A percentile compares a stretch with the other conserved stretches of the same genome.
phyloP scores from a whole-genome alignment of 2,797 vertebrate genomes.

The Halcyon chelicuti region DNA sequence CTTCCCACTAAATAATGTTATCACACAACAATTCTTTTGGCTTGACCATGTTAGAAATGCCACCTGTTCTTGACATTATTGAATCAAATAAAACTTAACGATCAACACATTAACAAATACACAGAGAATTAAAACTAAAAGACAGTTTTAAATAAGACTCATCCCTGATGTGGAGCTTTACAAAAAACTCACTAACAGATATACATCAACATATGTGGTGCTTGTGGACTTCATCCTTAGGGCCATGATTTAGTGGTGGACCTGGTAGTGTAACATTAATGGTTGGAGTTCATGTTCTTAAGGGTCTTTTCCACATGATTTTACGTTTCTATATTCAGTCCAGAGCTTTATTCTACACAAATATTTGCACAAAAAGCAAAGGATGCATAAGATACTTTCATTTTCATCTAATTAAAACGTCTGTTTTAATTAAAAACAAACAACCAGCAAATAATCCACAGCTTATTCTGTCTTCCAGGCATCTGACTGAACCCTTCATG shows the following conservation, averaged over 20 bases:
- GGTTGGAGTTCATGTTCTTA: accelerated
- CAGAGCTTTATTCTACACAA: neutral
- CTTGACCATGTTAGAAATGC: neutral
- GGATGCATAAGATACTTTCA: neutral
- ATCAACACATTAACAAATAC: neutral
- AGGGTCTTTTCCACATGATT: neutral
- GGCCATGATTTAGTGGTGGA: neutral
- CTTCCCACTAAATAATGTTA: neutral
- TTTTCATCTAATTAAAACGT: neutral
- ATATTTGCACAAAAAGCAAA: neutral
- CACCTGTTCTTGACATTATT: neutral
- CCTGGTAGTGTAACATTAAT: neutral
- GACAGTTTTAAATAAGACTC: neutral
- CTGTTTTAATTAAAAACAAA: neutral
- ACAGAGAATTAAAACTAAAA: neutral
- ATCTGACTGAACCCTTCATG: neutral
- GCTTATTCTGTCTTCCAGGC: neutral
- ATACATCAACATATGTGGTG: neutral
- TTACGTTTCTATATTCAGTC: neutral
- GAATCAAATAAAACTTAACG: neutral
- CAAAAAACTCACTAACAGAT: neutral
- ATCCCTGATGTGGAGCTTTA: neutral
- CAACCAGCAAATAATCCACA: neutral
- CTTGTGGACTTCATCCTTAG: accelerated
- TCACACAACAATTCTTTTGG: neutral